Base-by-base conservation (phyloP, 1,140 invertebrate genomes). In the Oryzaephilus surinamensis region DNA sequence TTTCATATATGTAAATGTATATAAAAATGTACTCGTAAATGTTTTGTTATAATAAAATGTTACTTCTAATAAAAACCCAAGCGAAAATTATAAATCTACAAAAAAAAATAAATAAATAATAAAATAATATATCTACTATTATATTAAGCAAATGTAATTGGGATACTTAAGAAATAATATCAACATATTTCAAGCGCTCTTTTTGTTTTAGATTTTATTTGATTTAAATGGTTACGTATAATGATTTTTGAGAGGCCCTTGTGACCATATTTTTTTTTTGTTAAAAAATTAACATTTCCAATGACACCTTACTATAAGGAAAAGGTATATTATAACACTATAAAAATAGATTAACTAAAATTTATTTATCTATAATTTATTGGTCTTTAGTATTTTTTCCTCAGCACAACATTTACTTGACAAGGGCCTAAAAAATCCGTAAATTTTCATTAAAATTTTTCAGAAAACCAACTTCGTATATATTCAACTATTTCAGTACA, bases 291-390 rank as follows among this genome's bases (percentile, higher is more conserved):
- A 33, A 61, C 60, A 64, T 64, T 64, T 64, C 62, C 62, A 64
- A 64, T 64, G 62, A 54, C 56, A 63, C 62, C 62, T 64, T 64
- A 64, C 62, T 64, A 64, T 64, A 63, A 60, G 62, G 60, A 62
- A 57, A 57, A 58, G 56, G 52, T 51, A 37, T n/a, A n/a, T n/a
- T n/a, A n/a, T n/a, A n/a, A n/a, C n/a, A n/a, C n/a, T n/a, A n/a
- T n/a, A n/a, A n/a, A n/a, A n/a, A n/a, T n/a, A n/a, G n/a, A n/a
- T n/a, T n/a, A n/a, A n/a, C n/a, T n/a, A n/a, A n/a, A n/a, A n/a
- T n/a, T 45, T 33, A 26, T 5, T 28, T 24, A n/a, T 34, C 18
- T 21, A 44, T 28, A 51, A 55, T 55, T 53, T 52, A 49, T 57
- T 55, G 52, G 52, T 54, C 52, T 45, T 47, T n/a, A n/a, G n/a